phyloP scores from a whole-genome alignment of 2,888 invertebrate genomes.

The Odontocolon sp. region DNA sequence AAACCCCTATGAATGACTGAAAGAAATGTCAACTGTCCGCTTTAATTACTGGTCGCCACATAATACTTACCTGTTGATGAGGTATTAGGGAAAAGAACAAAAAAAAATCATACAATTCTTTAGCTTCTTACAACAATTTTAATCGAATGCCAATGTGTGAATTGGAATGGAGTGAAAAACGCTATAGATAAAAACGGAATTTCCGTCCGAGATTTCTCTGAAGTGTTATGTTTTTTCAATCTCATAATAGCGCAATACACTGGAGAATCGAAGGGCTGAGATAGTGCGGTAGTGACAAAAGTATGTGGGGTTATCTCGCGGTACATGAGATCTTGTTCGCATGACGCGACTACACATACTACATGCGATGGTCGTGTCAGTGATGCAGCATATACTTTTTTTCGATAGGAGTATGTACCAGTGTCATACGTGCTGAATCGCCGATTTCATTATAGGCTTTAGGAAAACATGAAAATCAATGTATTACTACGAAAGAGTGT shows the following conservation, averaged over 20 bases:
- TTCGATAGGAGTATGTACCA: not conserved
- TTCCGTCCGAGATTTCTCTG: slow-evolving; percentile 30
- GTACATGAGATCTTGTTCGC: no score
- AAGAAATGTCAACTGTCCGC: not conserved
- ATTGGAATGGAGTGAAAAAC: not conserved
- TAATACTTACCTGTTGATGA: not conserved
- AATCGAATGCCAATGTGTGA: not conserved
- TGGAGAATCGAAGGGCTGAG: not conserved
- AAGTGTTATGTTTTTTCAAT: not conserved
- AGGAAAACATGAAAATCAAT: not conserved
- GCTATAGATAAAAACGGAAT: slow-evolving; percentile 19
- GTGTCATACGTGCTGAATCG: no score
- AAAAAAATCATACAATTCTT: not conserved
- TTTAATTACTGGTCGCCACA: not conserved
- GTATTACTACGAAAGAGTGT: not conserved
- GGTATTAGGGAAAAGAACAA: not conserved
- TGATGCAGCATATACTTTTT: not conserved
- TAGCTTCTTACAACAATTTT: not conserved
- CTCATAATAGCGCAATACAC: no score
- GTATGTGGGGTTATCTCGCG: no score
- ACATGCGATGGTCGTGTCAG: not conserved
- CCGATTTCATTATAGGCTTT: not conserved
- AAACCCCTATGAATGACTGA: not conserved
- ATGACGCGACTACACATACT: no score
- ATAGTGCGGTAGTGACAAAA: slow-evolving; percentile 13